Base-by-base conservation (phyloP, 2,888 invertebrate species). In the Acrobasis consociella region DNA sequence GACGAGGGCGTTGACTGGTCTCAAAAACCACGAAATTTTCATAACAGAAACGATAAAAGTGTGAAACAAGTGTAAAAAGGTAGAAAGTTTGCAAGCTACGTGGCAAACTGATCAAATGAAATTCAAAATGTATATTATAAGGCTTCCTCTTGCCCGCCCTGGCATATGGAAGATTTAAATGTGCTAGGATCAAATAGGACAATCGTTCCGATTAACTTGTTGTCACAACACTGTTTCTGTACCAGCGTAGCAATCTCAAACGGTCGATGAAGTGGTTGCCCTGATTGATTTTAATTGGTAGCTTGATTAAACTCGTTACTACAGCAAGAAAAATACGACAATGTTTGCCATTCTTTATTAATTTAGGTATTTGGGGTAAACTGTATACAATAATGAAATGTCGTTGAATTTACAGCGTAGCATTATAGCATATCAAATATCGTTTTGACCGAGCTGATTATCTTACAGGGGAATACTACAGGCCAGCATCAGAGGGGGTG, bases 371-470 rank as follows among this genome's bases (percentile, higher is more conserved):
- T 3, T 51, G 22, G 51, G 51, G 42, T 42, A 11, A 11, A 11
- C 10, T 42, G 39, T 39, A 10, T 7, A 1, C 2, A 22, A 22
- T 22, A 5, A 22, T 7, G 2, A 31, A 31, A 31, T 31, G 0
- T 31, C 52, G 31, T 31, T 31, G 31, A 52, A 52, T 31, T 52
- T 52, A 31, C 13, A 13, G 46, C 46, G 2, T 31, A 52, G 13
- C 52, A 7, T 52, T 37, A 1, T 31, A 52, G 13, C 52, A 7
- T 52, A 52, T 52, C 52, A 52, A 52, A 52, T 73, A 72, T 72
- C 75, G 69, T 59, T 73, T 70, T 72, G 62, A 17, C 65, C 70
- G 71, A 74, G 65, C 65, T 70, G 62, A 68, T 69, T 68, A 68
- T 65, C 61, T 59, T 66, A 65, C 65, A 63, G 62, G 63, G 64